Base-by-base conservation (phyloP, 2,113 vertebrate genomes). In the Lophotis ruficrista region DNA sequence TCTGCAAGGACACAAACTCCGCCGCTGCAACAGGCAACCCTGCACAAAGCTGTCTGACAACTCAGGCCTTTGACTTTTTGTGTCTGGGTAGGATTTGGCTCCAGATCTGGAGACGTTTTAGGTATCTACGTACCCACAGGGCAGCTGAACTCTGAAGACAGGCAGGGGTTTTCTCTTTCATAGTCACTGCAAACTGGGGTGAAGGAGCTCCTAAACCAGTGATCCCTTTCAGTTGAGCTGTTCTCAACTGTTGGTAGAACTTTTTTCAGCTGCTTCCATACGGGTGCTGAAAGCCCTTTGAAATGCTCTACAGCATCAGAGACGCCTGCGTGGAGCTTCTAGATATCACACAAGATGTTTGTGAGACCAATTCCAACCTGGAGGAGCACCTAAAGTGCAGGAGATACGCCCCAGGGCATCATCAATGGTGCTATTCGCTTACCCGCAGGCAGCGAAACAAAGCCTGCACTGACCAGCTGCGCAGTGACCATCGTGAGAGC, bases 361-460 rank as follows among this genome's bases (percentile, higher is more conserved):
- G 20, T 21, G 65, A 89, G 56, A 80, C 7, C 48, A 35, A 14
- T 12, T 33, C 11, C 48, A 23, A 58, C 9, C 18, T 33, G 38
- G 22, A 48, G 25, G 38, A 83, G 65, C 10, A 30, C 47, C 27
- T 30, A 1, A n/a, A 50, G 35, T 2, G 7, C 21, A 23, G 54
- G 54, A 16, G 75, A 38, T 2, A 14, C 14, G 14, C 8, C 14
- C 41, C 28, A 62, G 35, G 43, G 24, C 41, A 51, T 28, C 23
- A 43, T 0, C 1, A 43, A 61, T 2, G n/a, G 37, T 8, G 33
- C 17, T 20, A 33, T 13, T 2, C 0, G 1, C 33, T 38, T 6
- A 25, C 0, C 12, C 1, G 3, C n/a, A 43, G 64, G 65, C 72
- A 83, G 58, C 2, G 1, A 43, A 61, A 28, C 33, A 30, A 37